Evolutionary conservation across 2,888 invertebrate genomes (phyloP), one percentile per base, ranked within the genome.

Genomic region (Polymixis flavicincta): DNA sequence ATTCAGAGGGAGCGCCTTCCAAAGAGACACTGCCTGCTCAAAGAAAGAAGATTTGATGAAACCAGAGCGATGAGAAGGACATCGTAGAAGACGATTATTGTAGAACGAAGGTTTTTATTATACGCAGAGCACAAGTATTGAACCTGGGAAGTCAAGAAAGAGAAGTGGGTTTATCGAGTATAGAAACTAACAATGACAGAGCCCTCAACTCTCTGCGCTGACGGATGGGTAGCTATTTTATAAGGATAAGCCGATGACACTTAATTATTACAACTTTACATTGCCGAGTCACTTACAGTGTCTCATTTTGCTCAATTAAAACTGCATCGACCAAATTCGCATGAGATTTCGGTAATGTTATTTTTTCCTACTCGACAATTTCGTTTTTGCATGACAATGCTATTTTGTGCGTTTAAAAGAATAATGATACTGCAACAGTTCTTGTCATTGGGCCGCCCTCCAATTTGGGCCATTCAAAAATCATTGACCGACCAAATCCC

Each of bases 371-470:
- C n/a, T 0, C 28, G 22, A 54, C 48, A 65, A 69, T 68, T 83
- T 65, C 1, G 55, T 55, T 64, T 60, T 68, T 69, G 59, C 50
- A 54, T 73, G 73, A 73, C 67, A 28, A 32, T 52, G 25, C 50
- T 45, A 25, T 60, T 80, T 68, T 0, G 0, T 45, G 52, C 2
- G 2, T 14, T 25, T 28, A 66, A 55, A 60, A 54, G 52, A 42
- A 50, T 61, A 74, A 68, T 76, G 14, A 76, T 28, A 25, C n/a
- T 54, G 64, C 25, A 68, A 63, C 17, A 1, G 19, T 54, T 55
- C 14, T 22, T 68, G 63, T 60, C 77, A 82, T 82, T 75, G 76
- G 50, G 0, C 22, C 22, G 68, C 25, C 79, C 82, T 82, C 42
- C 50, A 68, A 68, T 71, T 76, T 68, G 22, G 19, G 5, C 32